A percentile compares a stretch with the other conserved stretches of the same genome.
Evolutionary conservation across 2,888 invertebrate species (phyloP).

Genomic region (Drosophila falleni): DNA sequence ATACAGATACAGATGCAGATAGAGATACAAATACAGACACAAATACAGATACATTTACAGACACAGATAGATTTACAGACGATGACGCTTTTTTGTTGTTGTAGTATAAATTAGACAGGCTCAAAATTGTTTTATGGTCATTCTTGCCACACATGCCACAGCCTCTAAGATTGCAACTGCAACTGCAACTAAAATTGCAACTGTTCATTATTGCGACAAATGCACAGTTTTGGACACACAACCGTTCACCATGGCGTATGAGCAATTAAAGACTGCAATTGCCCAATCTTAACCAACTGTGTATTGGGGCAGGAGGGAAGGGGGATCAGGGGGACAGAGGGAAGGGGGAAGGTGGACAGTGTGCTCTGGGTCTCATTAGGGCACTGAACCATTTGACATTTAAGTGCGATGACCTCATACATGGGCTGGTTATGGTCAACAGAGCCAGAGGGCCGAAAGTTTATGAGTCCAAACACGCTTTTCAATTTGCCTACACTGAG

Average conservation of each 20-base stretch:
- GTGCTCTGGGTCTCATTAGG: constrained; percentile 56
- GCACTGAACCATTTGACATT: constrained; percentile 73
- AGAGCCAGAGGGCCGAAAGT: constrained; percentile 12
- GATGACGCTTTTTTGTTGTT: constrained; percentile 2
- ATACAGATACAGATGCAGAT: background rate
- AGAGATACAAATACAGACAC: background rate
- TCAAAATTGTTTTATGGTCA: constrained; percentile 71
- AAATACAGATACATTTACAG: background rate
- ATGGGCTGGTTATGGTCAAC: constrained; percentile 32
- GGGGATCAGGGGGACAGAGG: background rate
- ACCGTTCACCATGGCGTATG: constrained; percentile 23
- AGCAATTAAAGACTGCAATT: constrained; percentile 47
- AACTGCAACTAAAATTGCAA: background rate
- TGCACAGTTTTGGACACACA: constrained; percentile 43
- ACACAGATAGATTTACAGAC: background rate
- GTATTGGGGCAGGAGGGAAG: background rate
- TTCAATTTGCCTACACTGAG: background rate
- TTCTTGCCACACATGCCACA: constrained; percentile 67
- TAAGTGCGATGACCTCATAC: constrained; percentile 63
- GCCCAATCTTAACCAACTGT: constrained; percentile 10
- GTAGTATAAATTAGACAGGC: constrained; percentile 66
- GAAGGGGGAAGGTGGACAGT: background rate
- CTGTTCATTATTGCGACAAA: constrained; percentile 50
- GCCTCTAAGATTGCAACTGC: constrained; percentile 49
- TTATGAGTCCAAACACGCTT: constrained; percentile 4